These are phyloP conservation scores for Esox niger DNA, from an alignment of 2,113 vertebrate genomes.

Conservation along the genomic window DNA sequence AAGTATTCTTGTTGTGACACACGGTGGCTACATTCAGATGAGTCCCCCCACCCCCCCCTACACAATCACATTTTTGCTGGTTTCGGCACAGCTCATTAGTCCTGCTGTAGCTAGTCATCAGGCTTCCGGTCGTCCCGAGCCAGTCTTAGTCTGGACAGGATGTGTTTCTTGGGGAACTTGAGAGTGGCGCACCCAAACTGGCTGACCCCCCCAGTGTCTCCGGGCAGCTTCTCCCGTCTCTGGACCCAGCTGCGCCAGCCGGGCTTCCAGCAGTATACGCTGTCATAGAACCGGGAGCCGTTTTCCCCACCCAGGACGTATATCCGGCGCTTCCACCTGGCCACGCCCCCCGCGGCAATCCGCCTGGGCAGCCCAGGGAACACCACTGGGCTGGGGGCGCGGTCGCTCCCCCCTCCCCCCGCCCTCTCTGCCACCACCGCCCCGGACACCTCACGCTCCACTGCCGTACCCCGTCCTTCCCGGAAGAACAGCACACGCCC, in stretches of 20 bases:
- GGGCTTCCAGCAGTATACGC: constrained; percentile 81
- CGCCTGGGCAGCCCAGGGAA: constrained; percentile 76
- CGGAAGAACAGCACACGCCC: constrained; percentile 76
- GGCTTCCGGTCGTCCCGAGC: constrained; percentile 66
- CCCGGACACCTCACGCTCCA: constrained; percentile 66
- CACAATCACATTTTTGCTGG: background rate
- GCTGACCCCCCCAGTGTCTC: constrained; percentile 75
- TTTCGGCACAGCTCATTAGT: background rate
- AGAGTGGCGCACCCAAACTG: constrained; percentile 79
- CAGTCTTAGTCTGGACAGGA: constrained; percentile 70
- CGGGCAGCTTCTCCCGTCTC: constrained; percentile 75
- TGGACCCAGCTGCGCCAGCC: constrained; percentile 82
- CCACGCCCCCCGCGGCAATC: constrained; percentile 74
- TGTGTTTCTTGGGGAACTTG: constrained; percentile 80
- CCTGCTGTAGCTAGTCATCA: background rate
- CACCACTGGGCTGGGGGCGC: constrained; percentile 71
- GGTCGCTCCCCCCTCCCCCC: constrained; percentile 61
- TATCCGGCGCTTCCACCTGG: constrained; percentile 78
- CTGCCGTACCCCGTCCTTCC: constrained; percentile 68
- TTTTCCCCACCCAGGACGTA: constrained; percentile 81
- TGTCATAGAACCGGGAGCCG: constrained; percentile 73
- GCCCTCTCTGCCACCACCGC: constrained; percentile 58
- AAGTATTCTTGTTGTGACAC: constrained; percentile 15
- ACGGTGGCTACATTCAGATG: constrained; percentile 56
- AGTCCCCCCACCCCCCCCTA: constrained; percentile 6